Evolutionary conservation across 2,113 vertebrate genomes (phyloP), one percentile per base, ranked within the genome.

Genomic region (Caranx melampygus): DNA sequence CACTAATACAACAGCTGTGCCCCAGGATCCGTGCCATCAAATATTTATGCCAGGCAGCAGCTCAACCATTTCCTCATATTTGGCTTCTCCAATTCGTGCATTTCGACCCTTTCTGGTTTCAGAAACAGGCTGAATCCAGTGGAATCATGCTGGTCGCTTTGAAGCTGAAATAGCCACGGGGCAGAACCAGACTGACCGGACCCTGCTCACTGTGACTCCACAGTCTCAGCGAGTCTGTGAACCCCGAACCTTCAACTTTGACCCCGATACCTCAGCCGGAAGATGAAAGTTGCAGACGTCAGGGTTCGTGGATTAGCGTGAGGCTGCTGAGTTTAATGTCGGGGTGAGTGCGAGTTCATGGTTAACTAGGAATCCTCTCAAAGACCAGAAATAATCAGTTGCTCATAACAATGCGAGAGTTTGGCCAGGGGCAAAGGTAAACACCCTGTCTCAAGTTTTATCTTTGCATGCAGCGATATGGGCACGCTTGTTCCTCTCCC

Each of bases 71-170:
- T 88, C 75, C 88, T 91, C 78, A 86, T 78, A 65, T 64, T 78
- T 86, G 84, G 76, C 85, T 83, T 79, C 40, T 69, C 49, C 58
- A 35, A 79, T 84, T 76, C 10, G 47, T 70, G 73, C 81, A 79
- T 72, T 26, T 82, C 71, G 57, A 21, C 34, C 54, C 72, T 35
- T 44, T 79, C 63, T 82, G 82, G 76, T 84, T 87, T 70, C 26
- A 69, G 26, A 75, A 91, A 86, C 75, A 51, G 64, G 87, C 83
- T 85, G 85, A 91, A 89, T 87, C 81, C 72, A 90, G 90, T 87
- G 85, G 87, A 93, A 92, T 87, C 87, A 70, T 81, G 59, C 58
- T 90, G 90, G 88, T 89, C 42, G 73, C 74, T 90, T 82, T 91
- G 87, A 88, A 90, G 87, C 88, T 59, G 65, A 88, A 91, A 87